phyloP scores from a whole-genome alignment of 2,113 vertebrate genomes.

The Hypanus sabinus region DNA sequence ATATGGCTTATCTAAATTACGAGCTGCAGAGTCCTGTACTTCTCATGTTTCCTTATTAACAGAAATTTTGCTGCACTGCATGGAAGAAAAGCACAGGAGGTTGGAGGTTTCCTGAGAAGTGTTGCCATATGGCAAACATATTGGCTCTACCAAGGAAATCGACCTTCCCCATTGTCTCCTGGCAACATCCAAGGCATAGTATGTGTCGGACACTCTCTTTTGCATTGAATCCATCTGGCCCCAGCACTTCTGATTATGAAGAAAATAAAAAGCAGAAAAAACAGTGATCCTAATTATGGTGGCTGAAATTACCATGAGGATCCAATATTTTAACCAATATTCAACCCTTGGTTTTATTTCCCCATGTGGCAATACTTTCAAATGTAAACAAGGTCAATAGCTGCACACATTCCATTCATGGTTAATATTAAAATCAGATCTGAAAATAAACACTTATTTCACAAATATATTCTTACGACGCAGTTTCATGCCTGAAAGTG shows the following conservation, averaged over 20 bases:
- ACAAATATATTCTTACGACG: background rate
- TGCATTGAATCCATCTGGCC: background rate
- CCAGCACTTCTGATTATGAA: background rate
- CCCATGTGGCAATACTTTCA: too few relatives aligned
- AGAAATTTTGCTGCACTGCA: background rate
- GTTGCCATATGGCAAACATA: slow-evolving; percentile 29
- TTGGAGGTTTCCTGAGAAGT: slow-evolving; percentile 5
- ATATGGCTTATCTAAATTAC: background rate
- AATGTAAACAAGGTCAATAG: background rate
- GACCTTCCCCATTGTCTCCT: slow-evolving; percentile 2
- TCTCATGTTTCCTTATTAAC: background rate
- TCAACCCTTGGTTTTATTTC: background rate
- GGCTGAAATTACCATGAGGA: background rate
- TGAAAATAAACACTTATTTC: background rate
- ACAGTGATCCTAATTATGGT: background rate
- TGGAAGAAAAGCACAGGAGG: background rate
- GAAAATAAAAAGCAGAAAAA: background rate
- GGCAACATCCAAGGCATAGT: background rate
- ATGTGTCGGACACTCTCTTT: background rate
- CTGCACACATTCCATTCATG: background rate
- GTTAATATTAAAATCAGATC: background rate
- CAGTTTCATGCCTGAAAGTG: background rate
- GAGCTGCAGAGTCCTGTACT: background rate
- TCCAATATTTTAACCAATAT: background rate
- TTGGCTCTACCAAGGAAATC: slow-evolving; percentile 27